Base-by-base conservation (phyloP, 2,113 vertebrate genomes). In the Perca flavescens region DNA sequence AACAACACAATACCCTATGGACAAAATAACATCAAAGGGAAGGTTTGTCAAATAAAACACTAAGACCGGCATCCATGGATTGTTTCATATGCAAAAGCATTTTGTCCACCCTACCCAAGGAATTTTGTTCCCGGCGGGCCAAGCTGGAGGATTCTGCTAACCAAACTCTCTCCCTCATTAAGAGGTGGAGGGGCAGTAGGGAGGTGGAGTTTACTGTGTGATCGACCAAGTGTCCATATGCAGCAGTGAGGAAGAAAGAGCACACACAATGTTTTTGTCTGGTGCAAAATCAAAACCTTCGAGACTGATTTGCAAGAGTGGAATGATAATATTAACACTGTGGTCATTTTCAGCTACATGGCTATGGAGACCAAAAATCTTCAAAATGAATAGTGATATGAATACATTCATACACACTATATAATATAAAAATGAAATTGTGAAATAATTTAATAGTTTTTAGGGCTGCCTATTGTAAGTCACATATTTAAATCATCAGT, bases 111-210 rank as follows among this genome's bases (percentile, higher is more conserved):
- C 96, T 99, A 99, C 98, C 98, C 98, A 91, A 99, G 97, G 95
- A 99, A 99, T 97, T 97, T 99, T 94, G 98, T 99, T 94, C 98
- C 98, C 93, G 98, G 98, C 90, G 98, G 98, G 94, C 98, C 98
- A 89, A 99, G 98, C 96, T 99, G 98, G 93, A 99, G 98, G 95
- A 99, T 99, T 97, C 98, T 97, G 97, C 98, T 99, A 97, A 99
- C 98, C 97, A 99, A 96, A 96, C 98, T 99, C 97, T 99, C 98
- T 88, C 98, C 98, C 97, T 99, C 98, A 95, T 99, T 99, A 95
- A 99, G 97, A 96, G 98, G 98, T 94, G 98, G 98, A 93, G 98
- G 98, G 91, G 98, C 97, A 92, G 95, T 97, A 95, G 98, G 98
- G 92, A 99, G 98, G 95, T 99, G 98, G 89, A 99, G 98, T 96